Evolutionary conservation across 30 jellyfish, hydroid and myxozoan species (phyloP), one percentile per base, ranked within the genome.

Genomic region (Haliclystus octoradiatus): DNA sequence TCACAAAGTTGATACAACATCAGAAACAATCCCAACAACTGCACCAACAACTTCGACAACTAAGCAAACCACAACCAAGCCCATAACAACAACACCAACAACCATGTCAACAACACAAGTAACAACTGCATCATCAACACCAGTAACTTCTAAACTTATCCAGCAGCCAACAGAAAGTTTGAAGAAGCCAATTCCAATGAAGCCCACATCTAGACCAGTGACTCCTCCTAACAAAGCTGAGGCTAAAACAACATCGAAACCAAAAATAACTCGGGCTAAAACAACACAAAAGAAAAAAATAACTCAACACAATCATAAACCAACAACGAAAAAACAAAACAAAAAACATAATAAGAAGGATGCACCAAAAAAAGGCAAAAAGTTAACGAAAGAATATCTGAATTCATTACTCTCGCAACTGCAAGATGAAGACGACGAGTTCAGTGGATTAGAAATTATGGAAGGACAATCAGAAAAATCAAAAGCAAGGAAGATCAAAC

Each of bases 21-120:
- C 73, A n/a, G n/a, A n/a, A 26, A 52, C 74, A n/a, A 31, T 29
- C 33, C 72, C 78, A 33, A 34, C 78, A 26, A 63, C 87, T 63
- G 53, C 52, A 12, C 31, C 77, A 34, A 28, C 64, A n/a, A 70
- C 72, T 27, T 31, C 35, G 0, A n/a, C 77, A 33, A 62, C 73
- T 2, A 46, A 68, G 26, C 51, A 71, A n/a, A 50, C 22, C 34
- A 52, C 52, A 23, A 52, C 32, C 71, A 62, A 50, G 46, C 69
- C 72, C 1, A 26, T 26, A 12, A 50, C 84, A 33, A 53, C 69
- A 30, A 69, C 62, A 4, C 33, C 13, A 27, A 66, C 29, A 14
- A 72, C 79, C 24, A 52, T 65, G 26, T 32, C 33, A 46, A 49
- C 32, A 51, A 33, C 29, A 50, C 69, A 22, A 5, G 19, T 5